Base-by-base conservation (phyloP, 1,140 invertebrate genomes). In the Drosophila truncata region DNA sequence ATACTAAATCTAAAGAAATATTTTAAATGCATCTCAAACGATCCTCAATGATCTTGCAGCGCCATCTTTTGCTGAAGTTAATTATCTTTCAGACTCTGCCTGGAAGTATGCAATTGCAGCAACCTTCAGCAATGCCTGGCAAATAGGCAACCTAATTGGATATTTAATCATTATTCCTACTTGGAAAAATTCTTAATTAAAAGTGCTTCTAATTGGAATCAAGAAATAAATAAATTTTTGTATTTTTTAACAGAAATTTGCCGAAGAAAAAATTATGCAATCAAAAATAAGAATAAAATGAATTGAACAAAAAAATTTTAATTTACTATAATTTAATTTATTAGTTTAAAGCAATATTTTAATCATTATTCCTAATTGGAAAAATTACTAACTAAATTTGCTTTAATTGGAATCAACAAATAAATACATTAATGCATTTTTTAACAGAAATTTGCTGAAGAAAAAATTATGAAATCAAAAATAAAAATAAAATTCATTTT, bases 81-180 rank as follows among this genome's bases (percentile, higher is more conserved):
- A 33, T 20, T 33, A 33, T 20, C 23, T 33, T 0, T 2, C 14
- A 54, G 8, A 1, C 7, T 10, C 13, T 10, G 50, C 50, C 50
- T 18, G 35, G 50, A 54, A 54, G 50, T 54, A 54, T 54, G 31
- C 50, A 23, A 3, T 16, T 2, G 11, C 13, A 16, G n/a, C 4
- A 5, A 52, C 4, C 8, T 33, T 3, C 5, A 3, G 13, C 3
- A 13, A 3, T 2, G 18, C 20, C 50, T 35, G 18, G 14, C 10
- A 20, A 54, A 54, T 54, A 54, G 31, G 50, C 50, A 54, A 54
- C 13, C 50, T 9, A 6, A 23, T 54, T 16, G 7, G 18, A 23
- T 1, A 23, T 8, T 4, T 2, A 1, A 33, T 52, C 18, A 4
- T 3, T 18, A 6, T 29, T 23, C 7, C 4, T 23, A 16, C 7